These are phyloP conservation scores for Tribolium freemani DNA, from an alignment of 2,888 invertebrate species.

Conservation along the genomic window DNA sequence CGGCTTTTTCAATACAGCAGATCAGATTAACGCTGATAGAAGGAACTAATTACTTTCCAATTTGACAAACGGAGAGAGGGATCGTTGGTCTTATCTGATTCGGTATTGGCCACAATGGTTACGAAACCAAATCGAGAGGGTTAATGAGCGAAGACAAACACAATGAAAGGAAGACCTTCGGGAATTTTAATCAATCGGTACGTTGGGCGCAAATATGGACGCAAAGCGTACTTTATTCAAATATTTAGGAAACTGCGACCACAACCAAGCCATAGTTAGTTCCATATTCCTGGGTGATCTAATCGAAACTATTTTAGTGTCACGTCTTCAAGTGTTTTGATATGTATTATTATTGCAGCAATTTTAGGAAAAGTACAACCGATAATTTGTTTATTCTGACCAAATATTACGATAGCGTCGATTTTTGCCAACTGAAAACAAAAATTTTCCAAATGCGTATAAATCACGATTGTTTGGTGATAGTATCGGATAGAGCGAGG, in stretches of 20 bases:
- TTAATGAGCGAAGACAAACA: conserved; percentile 7
- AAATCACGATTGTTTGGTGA: neutral
- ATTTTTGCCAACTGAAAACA: neutral
- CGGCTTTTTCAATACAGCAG: conserved; percentile 21
- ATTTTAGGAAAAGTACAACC: neutral
- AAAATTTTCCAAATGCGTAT: neutral
- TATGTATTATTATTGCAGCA: neutral
- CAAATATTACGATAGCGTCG: neutral
- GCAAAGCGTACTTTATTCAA: neutral
- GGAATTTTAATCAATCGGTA: conserved; percentile 25
- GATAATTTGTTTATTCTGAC: neutral
- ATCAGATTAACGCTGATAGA: neutral
- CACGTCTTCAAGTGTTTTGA: neutral
- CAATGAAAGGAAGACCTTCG: conserved; percentile 21
- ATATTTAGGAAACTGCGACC: conserved; percentile 22
- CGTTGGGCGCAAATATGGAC: neutral
- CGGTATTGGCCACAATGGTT: conserved; percentile 2
- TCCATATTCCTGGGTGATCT: neutral
- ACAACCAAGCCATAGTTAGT: conserved; percentile 4
- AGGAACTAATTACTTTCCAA: conserved; percentile 2
- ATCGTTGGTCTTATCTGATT: neutral
- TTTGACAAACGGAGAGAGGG: neutral
- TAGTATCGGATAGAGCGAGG: neutral
- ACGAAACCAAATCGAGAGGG: conserved; percentile 9
- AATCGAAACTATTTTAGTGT: neutral